phyloP scores from a whole-genome alignment of 1,140 invertebrate genomes.

The Aphidius ervi region DNA sequence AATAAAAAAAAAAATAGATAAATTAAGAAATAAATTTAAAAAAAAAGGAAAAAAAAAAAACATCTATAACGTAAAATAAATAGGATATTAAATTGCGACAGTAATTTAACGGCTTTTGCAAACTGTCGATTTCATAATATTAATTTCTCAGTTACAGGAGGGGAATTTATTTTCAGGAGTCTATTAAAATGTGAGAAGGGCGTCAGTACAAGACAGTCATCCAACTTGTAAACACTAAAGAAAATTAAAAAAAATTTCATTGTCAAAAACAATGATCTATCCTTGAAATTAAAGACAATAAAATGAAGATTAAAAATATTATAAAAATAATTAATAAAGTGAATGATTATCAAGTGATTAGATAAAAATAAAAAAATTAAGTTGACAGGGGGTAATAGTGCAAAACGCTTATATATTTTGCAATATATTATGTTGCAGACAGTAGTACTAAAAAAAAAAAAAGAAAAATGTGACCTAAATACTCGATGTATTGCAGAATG shows the following conservation, averaged over 20 bases:
- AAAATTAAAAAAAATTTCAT: no score
- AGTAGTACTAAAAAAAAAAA: no score
- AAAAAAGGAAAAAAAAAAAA: background rate
- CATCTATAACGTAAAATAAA: background rate
- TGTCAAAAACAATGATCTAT: no score
- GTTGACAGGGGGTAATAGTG: no score
- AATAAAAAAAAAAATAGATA: background rate
- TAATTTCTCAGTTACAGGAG: constrained; percentile 2
- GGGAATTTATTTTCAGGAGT: background rate
- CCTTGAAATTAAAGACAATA: no score
- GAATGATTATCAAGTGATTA: no score
- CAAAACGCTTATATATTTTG: no score
- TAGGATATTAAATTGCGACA: constrained; percentile 2
- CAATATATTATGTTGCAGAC: no score
- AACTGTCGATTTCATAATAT: constrained; percentile 3
- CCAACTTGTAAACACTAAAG: background rate
- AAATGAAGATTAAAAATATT: no score
- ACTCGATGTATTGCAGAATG: background rate
- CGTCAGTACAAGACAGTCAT: background rate
- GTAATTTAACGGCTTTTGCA: background rate
- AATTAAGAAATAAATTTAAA: background rate
- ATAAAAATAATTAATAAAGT: no score
- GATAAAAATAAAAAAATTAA: no score
- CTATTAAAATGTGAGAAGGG: no score
- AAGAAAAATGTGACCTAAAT: constrained; percentile 1